Evolutionary conservation across 1,140 invertebrate species (phyloP), one percentile per base, ranked within the genome.

Genomic region (Anthonomus grandis): DNA sequence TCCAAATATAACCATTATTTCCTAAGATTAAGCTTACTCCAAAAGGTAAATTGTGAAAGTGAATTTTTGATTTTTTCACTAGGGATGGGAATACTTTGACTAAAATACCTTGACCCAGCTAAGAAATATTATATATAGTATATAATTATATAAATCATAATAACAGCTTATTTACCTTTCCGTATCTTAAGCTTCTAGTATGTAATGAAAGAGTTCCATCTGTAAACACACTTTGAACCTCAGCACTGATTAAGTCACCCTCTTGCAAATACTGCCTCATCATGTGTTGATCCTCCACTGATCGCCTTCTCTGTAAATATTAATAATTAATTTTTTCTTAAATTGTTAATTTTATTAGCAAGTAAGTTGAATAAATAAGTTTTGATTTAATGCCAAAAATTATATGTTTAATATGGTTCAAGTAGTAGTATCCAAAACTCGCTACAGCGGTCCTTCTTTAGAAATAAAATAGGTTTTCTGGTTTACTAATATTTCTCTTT

Each of bases 1-100:
- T 90, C 93, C 94, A 99, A 47, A 99, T 87, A 64, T 88, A 97
- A 0, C 97, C 97, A 75, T 99, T 99, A 64, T 93, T 95, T 6
- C 96, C 96, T 6, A 99, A 81, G 52, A 99, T 97, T 6, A 99
- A 76, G 60, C 86, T 91, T 0, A 89, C 88, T 0, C 95, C 95
- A 72, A 88, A 91, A 0, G 89, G 85, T 24, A 99, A 77, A 74
- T 91, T 91, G 69, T 98, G 95, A 71, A 98, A 98, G 75, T 98
- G 95, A 37, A 90, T 95, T 74, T 99, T 99, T 44, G 92, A 84
- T 18, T 94, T 79, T 72, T 93, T 95, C 17, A 99, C 87, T 9
- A 98, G 74, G n/a, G 90, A 89, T 4, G 95, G 91, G 17, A 91
- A 89, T 0, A 99, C 94, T 77, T 91, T 90, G 0, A 99, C 75